Base-by-base conservation (phyloP, 2,888 invertebrate species). In the Folsomia manolachei region DNA sequence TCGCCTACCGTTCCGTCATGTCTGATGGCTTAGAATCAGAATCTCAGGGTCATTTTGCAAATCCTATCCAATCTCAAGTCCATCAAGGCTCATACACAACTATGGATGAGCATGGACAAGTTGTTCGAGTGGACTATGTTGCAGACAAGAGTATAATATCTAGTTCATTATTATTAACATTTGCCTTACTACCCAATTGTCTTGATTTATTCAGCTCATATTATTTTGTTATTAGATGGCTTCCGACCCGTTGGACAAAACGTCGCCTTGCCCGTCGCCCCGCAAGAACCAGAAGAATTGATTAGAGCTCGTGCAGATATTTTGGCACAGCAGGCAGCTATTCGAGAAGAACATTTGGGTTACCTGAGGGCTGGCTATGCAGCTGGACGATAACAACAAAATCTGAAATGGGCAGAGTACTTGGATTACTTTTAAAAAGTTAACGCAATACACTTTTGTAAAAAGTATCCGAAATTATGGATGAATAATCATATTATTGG, bases 41-140 rank as follows among this genome's bases (percentile, higher is more conserved):
- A n/a, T 75, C 75, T 51, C 25, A 65, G 9, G 77, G 77, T 1
- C 70, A 73, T 60, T 71, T 77, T 23, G 71, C 52, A n/a, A 73
- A 75, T 63, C 77, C 77, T 11, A n/a, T 65, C 60, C 2, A 73
- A 24, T 77, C 77, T 1, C 75, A 75, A 67, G 73, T 77, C 21
- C 73, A 75, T 14, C 71, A 77, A 27, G 77, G 77, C n/a, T 75
- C 75, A 0, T 77, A 77, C 64, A 77, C 77, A 0, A 77, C 77
- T 14, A 75, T 65, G 21, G 77, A 77, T 53, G 77, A 77, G 51
- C 27, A 53, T 56, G 77, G 77, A 1, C 71, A 75, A 67, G 75
- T 77, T 39, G 77, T 77, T 27, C 64, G 70, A 66, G 70, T 77
- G 19, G 67, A 77, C 53, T 77, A 77, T 53, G 27, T 77, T 25